phyloP scores from a whole-genome alignment of 2,797 vertebrate genomes.

The Sylvia borin region DNA sequence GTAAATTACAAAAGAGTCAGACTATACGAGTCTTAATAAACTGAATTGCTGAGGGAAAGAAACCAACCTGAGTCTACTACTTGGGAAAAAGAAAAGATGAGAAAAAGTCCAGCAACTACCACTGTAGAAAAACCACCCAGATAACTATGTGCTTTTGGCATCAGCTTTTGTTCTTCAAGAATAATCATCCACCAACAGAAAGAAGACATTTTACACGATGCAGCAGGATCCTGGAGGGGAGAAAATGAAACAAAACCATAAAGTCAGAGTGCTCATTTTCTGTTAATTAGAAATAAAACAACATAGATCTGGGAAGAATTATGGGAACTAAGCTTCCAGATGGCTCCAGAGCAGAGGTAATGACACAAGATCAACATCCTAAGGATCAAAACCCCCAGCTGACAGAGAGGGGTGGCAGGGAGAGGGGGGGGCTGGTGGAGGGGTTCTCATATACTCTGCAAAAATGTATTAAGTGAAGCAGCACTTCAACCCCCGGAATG shows the following conservation, averaged over 20 bases:
- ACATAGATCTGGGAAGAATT: neutral
- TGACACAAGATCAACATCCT: neutral
- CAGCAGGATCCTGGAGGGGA: conserved; percentile 27
- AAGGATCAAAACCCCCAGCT: neutral
- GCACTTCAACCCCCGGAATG: neutral
- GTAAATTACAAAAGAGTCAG: conserved; percentile 56
- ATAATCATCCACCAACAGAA: conserved; percentile 50
- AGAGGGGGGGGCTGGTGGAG: too few relatives aligned
- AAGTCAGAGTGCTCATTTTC: neutral
- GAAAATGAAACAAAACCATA: neutral
- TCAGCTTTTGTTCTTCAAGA: conserved; percentile 70
- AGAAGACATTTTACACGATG: neutral
- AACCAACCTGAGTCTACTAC: conserved; percentile 38
- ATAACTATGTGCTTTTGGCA: conserved; percentile 37
- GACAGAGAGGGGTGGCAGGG: too few relatives aligned
- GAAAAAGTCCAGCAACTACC: conserved; percentile 33
- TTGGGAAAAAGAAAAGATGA: conserved; percentile 39
- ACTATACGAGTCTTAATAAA: conserved; percentile 41
- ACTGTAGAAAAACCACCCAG: conserved; percentile 58
- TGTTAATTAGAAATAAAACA: neutral
- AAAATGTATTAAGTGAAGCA: neutral
- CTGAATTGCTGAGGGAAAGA: neutral
- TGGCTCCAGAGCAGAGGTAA: neutral
- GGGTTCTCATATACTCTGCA: too few relatives aligned
- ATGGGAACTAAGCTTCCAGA: neutral